Evolutionary conservation across 2,113 vertebrate genomes (phyloP).

Genomic region (Nesogale talazaci): DNA sequence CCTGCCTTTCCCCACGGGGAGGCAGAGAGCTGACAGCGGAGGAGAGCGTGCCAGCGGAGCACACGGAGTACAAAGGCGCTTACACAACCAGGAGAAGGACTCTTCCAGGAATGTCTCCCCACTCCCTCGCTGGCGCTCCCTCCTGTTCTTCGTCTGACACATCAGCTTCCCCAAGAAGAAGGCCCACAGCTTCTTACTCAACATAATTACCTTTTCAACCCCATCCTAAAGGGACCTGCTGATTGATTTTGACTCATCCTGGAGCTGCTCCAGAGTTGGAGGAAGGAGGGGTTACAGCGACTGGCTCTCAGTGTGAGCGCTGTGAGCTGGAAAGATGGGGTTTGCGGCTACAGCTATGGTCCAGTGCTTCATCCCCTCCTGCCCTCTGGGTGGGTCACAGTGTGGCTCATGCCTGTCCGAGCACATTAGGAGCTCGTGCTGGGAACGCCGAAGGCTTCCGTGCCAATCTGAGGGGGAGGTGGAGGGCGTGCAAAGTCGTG

Average conservation of each 20-base stretch:
- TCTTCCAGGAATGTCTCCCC: slow-evolving; percentile 57
- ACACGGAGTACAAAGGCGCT: slow-evolving; percentile 75
- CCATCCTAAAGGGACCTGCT: slow-evolving; percentile 63
- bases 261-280: slow-evolving; percentile 56
- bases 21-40: slow-evolving; percentile 24
- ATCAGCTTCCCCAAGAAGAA: slow-evolving; percentile 69
- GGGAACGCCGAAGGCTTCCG: neutral
- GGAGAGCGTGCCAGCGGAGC: slow-evolving; percentile 66
- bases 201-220: slow-evolving; percentile 76
- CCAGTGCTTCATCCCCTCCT: slow-evolving; percentile 39
- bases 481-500: neutral
- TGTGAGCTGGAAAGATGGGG: slow-evolving; percentile 61
- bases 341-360: slow-evolving; percentile 42
- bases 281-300: too few species aligned
- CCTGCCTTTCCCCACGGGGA: neutral
- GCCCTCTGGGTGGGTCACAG: neutral
- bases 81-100: slow-evolving; percentile 74
- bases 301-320: slow-evolving; percentile 51
- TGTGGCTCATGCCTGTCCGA: neutral
- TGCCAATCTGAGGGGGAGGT: neutral
- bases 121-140: slow-evolving; percentile 37
- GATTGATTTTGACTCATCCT: slow-evolving; percentile 77
- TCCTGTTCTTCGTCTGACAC: slow-evolving; percentile 78
- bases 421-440: neutral
- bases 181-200: slow-evolving; percentile 75